These are phyloP conservation scores for Hylaea fasciaria DNA, from an alignment of 2,888 invertebrate species.

Conservation along the genomic window DNA sequence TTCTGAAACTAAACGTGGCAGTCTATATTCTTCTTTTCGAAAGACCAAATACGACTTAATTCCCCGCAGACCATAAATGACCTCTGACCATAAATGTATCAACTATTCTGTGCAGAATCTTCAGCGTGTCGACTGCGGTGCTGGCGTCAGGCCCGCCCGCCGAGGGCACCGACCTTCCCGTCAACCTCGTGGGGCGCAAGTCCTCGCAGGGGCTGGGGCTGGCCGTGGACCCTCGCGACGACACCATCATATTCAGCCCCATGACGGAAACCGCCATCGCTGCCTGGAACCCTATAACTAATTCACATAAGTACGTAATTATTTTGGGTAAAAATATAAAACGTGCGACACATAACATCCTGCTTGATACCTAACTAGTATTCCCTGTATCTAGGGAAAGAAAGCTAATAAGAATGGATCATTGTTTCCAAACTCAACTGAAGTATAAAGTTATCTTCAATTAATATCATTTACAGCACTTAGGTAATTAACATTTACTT, in stretches of 20 bases:
- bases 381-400: no score
- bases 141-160: slow-evolving; percentile 90
- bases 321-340: neutral
- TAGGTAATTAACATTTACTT: neutral
- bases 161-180: slow-evolving; percentile 89
- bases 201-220: slow-evolving; percentile 93
- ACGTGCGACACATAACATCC: no score
- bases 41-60: no score
- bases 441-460: no score
- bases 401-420: no score
- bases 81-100: neutral
- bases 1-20: no score
- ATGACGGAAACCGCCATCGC: slow-evolving; percentile 92
- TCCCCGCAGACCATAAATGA: no score
- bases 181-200: slow-evolving; percentile 91
- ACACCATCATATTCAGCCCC: slow-evolving; percentile 91
- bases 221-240: slow-evolving; percentile 88
- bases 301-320: slow-evolving; percentile 86
- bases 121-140: slow-evolving; percentile 90
- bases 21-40: no score
- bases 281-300: slow-evolving; percentile 90
- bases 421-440: no score
- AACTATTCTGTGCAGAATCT: slow-evolving; percentile 83
- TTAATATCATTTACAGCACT: no score
- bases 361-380: no score